A percentile compares a stretch with the other conserved stretches of the same genome.
These are phyloP conservation scores for Eulemur rufifrons DNA, from an alignment of 2,113 vertebrate species.

Conservation along the genomic window DNA sequence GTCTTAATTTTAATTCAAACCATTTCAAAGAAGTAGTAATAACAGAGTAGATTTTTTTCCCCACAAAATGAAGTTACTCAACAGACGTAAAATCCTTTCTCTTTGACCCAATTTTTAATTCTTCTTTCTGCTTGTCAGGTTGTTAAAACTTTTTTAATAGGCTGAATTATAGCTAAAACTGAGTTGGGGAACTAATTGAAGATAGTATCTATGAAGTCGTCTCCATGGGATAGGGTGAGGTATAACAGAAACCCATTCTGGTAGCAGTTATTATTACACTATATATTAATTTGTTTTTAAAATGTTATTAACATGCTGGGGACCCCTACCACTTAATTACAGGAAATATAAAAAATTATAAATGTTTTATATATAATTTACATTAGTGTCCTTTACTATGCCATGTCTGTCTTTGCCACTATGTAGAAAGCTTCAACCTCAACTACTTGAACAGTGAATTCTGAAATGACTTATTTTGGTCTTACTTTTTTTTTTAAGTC, in stretches of 20 bases:
- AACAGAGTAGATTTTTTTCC: neutral
- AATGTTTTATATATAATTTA: neutral
- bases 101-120: conserved; percentile 36
- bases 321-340: neutral
- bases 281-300: neutral
- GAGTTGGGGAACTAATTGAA: conserved; percentile 16
- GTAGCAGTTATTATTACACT: neutral
- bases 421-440: conserved; percentile 21
- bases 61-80: conserved; percentile 26
- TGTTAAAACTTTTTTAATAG: conserved; percentile 6
- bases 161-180: neutral
- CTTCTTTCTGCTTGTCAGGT: conserved; percentile 3
- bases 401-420: neutral
- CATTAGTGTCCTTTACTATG: neutral
- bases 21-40: conserved; percentile 30
- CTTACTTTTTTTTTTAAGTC: neutral
- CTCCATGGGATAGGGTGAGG: neutral
- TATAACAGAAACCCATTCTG: neutral
- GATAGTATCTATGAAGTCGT: neutral
- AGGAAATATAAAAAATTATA: neutral
- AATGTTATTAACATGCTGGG: neutral
- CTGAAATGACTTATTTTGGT: conserved; percentile 4
- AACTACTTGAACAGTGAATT: conserved; percentile 11
- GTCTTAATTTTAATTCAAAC: conserved; percentile 45
- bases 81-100: conserved; percentile 15